Evolutionary conservation across 1,140 invertebrate species (phyloP).

Genomic region (Scaptodrosophila lebanonensis): DNA sequence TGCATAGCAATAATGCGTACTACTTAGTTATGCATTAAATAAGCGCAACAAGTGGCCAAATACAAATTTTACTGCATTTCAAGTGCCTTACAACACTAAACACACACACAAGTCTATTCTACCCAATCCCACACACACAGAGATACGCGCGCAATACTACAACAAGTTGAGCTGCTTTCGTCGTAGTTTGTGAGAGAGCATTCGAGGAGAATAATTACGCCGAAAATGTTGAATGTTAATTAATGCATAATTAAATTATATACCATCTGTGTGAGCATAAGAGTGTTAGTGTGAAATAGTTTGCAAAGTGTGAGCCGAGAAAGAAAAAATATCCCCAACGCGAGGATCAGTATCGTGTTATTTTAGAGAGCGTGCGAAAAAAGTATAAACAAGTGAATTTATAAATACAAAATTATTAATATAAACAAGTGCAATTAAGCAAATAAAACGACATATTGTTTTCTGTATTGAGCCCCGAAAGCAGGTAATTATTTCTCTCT

Average conservation of each 20-base stretch:
- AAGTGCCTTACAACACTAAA: too few species aligned
- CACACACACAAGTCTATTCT: too few species aligned
- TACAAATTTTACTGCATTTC: too few species aligned
- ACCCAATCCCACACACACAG: too few species aligned
- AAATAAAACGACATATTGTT: slow-evolving; percentile 26
- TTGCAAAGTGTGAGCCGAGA: slow-evolving; percentile 17
- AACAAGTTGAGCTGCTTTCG: slow-evolving; percentile 51
- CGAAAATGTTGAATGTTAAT: slow-evolving; percentile 59
- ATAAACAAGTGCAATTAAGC: slow-evolving; percentile 61
- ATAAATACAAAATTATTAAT: slow-evolving; percentile 64
- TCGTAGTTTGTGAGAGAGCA: slow-evolving; percentile 31
- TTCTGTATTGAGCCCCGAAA: slow-evolving; percentile 5
- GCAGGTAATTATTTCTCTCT: slow-evolving; percentile 56
- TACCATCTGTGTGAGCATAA: slow-evolving; percentile 11
- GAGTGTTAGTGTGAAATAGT: slow-evolving; percentile 7
- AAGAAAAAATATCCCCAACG: slow-evolving; percentile 49
- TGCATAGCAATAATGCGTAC: too few species aligned
- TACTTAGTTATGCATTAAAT: too few species aligned
- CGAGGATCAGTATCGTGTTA: slow-evolving; percentile 65
- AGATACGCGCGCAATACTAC: slow-evolving; percentile 1
- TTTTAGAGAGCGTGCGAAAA: not conserved
- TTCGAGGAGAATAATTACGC: slow-evolving; percentile 50
- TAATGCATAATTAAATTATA: slow-evolving; percentile 55
- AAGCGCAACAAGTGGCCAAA: too few species aligned
- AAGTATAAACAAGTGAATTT: slow-evolving; percentile 36